Evolutionary conservation across 2,113 vertebrate genomes (phyloP).

Genomic region (Dasyprocta punctata): DNA sequence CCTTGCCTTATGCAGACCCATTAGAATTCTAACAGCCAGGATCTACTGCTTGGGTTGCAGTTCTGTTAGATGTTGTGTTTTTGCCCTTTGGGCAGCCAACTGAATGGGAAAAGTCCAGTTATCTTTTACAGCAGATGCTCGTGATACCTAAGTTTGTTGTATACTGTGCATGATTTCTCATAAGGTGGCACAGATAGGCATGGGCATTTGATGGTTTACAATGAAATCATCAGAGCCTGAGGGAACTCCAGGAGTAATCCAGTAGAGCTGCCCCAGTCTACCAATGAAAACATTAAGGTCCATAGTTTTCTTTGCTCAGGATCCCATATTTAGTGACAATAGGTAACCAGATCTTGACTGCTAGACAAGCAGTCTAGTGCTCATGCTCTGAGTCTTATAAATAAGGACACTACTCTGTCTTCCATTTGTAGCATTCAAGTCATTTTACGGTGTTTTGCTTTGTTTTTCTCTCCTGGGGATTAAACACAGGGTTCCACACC

Average conservation of each 20-base stretch:
- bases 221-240: neutral
- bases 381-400: neutral
- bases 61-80: neutral
- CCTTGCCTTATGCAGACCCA: slow-evolving; percentile 44
- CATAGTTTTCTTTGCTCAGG: neutral
- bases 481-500: neutral
- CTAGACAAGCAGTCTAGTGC: neutral
- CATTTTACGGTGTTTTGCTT: neutral
- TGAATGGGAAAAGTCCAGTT: neutral
- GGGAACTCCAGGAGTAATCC: neutral
- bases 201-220: neutral
- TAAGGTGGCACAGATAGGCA: neutral
- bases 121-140: neutral
- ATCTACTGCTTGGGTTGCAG: fast-evolving
- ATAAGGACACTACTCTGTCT: neutral
- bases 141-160: neutral
- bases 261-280: neutral
- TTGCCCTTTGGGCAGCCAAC: neutral
- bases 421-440: slow-evolving; percentile 24
- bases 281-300: neutral
- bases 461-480: neutral
- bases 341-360: neutral
- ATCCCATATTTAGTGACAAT: neutral
- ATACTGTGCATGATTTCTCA: neutral
- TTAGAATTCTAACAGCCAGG: slow-evolving; percentile 74